Evolutionary conservation across 2,797 vertebrate genomes (phyloP).

Genomic region (Poeciliopsis paucimaculata): DNA sequence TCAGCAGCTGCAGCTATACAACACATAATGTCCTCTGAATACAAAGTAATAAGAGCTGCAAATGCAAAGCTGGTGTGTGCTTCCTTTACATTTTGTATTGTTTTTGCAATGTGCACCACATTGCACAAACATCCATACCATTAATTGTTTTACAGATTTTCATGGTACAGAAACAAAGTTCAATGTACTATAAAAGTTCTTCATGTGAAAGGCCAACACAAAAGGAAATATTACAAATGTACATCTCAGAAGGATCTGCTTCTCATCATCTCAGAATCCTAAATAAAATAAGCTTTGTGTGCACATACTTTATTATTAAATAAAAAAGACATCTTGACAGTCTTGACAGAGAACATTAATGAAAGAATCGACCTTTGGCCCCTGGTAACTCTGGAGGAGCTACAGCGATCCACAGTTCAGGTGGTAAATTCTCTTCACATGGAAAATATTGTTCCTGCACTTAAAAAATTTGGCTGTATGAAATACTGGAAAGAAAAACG

Average conservation of each 20-base stretch:
- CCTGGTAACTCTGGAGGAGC: background rate
- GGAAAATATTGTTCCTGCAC: background rate
- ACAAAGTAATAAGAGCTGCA: conserved; percentile 30
- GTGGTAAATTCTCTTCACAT: background rate
- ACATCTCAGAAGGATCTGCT: background rate
- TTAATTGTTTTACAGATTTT: background rate
- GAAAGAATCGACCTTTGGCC: background rate
- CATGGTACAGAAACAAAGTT: background rate
- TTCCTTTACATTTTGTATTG: conserved; percentile 5
- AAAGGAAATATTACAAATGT: background rate
- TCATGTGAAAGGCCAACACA: background rate
- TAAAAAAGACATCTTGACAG: background rate
- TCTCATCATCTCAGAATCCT: background rate
- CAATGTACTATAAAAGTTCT: background rate
- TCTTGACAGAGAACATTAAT: background rate
- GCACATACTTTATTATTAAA: background rate
- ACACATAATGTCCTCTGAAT: conserved; percentile 35
- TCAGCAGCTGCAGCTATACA: conserved; percentile 57
- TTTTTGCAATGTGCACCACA: background rate
- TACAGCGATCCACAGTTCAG: background rate
- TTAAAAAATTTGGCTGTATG: background rate
- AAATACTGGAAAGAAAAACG: background rate
- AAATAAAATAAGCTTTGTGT: background rate
- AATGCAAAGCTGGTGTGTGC: conserved; percentile 17
- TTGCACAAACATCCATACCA: background rate